Base-by-base conservation (phyloP, 1,140 invertebrate genomes). In the Parapsyche elsis region DNA sequence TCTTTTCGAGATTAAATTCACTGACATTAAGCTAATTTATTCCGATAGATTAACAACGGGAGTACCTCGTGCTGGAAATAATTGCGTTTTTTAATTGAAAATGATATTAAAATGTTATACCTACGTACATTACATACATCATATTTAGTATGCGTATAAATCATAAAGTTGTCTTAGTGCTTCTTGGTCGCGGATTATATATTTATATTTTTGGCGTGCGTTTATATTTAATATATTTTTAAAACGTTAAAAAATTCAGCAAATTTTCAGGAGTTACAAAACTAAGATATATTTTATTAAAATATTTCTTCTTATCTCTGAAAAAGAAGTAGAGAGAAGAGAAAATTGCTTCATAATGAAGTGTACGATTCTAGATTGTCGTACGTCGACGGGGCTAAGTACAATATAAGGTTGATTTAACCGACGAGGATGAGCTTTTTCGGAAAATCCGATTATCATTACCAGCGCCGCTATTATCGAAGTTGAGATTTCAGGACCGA, bases 381-480 rank as follows among this genome's bases (percentile, higher is more conserved):
- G n/a, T n/a, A n/a, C 30, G 44, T 46, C 71, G 71, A 26, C 12
- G 45, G n/a, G 12, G 30, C 44, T 49, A 53, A 74, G 71, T 74
- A n/a, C n/a, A n/a, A n/a, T n/a, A 46, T 24, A 46, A 53, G 71
- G 44, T 53, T 46, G 71, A 46, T 74, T 78, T 38, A 78, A 70
- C 76, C 14, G 76, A 59, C 30, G 59, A 67, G 61, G 61, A 78
- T 78, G 61, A 78, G 76, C 76, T 78, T 71, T 67, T 77, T 78
- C 38, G 23, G 44, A 38, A 59, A 71, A 78, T 78, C 76, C 76
- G 76, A 78, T 78, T 78, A 78, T 67, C 67, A 57, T 38, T 23
- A 75, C 24, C 73, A 57, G 9, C 73, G 23, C n/a, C 44, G 24
- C 71, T 73, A 46, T 73, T 21, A 73, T 73, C 38, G 24, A 38